phyloP scores from a whole-genome alignment of 92 coral and sea anemone genomes.

The Palythoa heliodiscus region DNA sequence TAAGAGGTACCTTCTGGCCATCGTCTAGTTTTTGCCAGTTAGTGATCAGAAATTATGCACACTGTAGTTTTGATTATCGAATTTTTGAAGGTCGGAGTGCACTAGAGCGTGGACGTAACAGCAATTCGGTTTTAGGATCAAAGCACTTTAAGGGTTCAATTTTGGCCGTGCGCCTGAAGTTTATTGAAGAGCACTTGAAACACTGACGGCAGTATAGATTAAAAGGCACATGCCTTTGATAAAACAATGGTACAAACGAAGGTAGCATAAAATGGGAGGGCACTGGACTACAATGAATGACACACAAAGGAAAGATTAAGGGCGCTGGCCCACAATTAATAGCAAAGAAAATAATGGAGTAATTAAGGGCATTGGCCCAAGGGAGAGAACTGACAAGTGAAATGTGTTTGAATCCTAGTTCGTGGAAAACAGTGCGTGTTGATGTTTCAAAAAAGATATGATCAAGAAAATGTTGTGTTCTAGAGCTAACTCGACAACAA shows the following conservation, averaged over 20 bases:
- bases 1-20: neutral
- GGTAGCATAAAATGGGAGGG: neutral
- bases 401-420: neutral
- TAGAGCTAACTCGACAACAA: neutral
- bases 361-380: too few relatives aligned
- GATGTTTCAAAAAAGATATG: neutral
- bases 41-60: neutral
- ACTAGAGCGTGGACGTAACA: constrained; percentile 44
- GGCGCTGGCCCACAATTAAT: neutral
- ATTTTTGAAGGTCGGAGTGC: constrained; percentile 31
- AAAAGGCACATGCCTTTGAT: neutral
- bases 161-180: neutral
- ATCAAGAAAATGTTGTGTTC: neutral
- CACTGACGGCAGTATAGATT: neutral
- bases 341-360: neutral
- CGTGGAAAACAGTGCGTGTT: neutral
- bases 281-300: neutral
- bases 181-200: neutral
- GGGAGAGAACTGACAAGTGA: neutral
- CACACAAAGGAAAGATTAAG: neutral
- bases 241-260: neutral
- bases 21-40: neutral
- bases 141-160: constrained; percentile 27
- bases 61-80: constrained; percentile 8
- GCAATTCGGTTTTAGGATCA: constrained; percentile 48